Evolutionary conservation across 2,797 vertebrate species (phyloP).

Genomic region (Champsocephalus gunnari): DNA sequence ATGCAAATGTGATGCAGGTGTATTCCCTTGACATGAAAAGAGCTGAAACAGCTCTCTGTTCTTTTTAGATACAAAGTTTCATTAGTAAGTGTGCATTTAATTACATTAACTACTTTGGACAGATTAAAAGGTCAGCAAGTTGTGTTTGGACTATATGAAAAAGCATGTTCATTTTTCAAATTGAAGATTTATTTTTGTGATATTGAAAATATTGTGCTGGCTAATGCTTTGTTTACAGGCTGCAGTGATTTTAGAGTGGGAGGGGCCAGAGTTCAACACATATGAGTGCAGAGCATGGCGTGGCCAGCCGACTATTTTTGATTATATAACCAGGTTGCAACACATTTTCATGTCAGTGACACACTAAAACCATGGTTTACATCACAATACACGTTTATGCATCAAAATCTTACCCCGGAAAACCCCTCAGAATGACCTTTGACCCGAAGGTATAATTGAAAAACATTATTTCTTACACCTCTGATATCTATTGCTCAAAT

Average conservation of each 20-base stretch:
- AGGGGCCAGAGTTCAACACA: slow-evolving; percentile 1
- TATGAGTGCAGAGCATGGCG: not conserved
- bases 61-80: slow-evolving; percentile 31
- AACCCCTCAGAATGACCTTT: not conserved
- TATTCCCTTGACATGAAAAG: slow-evolving; percentile 8
- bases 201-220: not conserved
- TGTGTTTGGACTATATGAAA: not conserved
- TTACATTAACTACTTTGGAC: slow-evolving; percentile 16
- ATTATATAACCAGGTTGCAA: not conserved
- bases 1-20: slow-evolving; percentile 35
- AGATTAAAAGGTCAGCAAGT: not conserved
- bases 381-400: not conserved
- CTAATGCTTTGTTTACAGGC: slow-evolving; percentile 7
- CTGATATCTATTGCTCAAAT: not conserved
- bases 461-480: not conserved
- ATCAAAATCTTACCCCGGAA: not conserved
- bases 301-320: not conserved
- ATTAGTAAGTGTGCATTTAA: slow-evolving; percentile 19
- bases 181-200: not conserved
- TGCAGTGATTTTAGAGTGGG: not conserved
- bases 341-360: not conserved
- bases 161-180: not conserved
- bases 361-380: not conserved
- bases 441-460: no score
- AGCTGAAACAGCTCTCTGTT: slow-evolving; percentile 40